Base-by-base conservation (phyloP, 2,113 vertebrate species). In the Aegithalos caudatus region DNA sequence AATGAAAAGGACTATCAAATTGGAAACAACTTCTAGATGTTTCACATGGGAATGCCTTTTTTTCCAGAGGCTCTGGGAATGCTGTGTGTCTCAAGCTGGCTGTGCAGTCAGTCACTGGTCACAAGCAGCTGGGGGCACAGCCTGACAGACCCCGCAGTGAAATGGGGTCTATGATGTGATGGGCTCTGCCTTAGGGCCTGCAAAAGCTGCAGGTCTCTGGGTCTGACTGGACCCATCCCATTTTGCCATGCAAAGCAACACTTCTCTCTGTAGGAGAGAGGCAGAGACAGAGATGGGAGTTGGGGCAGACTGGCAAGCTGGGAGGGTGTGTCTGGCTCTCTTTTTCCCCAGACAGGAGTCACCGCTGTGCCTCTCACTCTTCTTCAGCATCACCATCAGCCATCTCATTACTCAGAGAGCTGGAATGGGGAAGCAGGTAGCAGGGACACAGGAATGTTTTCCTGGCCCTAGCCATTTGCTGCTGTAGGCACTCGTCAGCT, bases 121-220 rank as follows among this genome's bases (percentile, higher is more conserved):
- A 20, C 19, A 51, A 37, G 2, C 1, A 7, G 33, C 13, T 62
- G 42, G 20, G 81, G 37, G 19, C 9, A 17, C 58, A 65, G 18
- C 40, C 37, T 65, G 45, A 12, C 9, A 24, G 37, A 9, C 7
- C 22, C 6, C 1, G 2, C 1, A 0, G 0, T 53, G 48, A 35
- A 27, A n/a, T 2, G 8, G 23, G 19, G 7, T 66, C 15, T 44
- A 27, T 37, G 60, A 28, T 57, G 12, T 14, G 42, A 35, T 37
- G 25, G 23, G 27, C 35, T 66, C 23, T 79, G 56, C 54, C 0
- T 0, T 4, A 7, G 66, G 44, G 16, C 13, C 14, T 45, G 24
- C 3, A 1, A 58, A 65, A 51, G 37, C 37, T 15, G 1, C 9
- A 4, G 35, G 5, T 19, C 33, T 50, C 58, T 38, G 8, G 7